Base-by-base conservation (phyloP, 2,797 vertebrate genomes). In the Siniperca undulata region DNA sequence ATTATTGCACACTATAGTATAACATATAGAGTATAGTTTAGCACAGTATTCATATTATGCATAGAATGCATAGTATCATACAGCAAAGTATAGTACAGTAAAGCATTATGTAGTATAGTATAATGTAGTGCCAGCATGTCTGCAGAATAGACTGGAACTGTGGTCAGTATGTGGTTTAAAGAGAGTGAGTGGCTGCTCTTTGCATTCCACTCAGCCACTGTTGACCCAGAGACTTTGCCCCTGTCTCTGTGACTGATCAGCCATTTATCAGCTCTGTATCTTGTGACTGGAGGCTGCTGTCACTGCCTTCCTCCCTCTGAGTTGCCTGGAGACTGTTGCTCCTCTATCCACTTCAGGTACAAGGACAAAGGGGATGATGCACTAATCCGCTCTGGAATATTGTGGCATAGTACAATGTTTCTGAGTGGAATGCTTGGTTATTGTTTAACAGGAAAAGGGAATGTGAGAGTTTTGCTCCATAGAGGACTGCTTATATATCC, bases 191-290 rank as follows among this genome's bases (percentile, higher is more conserved):
- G 22, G 53, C 74, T 74, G 82, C 80, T 91, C 82, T 89, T 85
- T 90, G 86, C 83, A 90, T 92, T 91, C 89, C 91, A 85, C 82
- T 86, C 74, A 88, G 90, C 74, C 74, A 81, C 82, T 85, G 86
- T 83, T 90, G 87, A 92, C 89, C 89, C 76, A 70, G 53, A 92
- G 86, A 93, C 90, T 92, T 92, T 88, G 82, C 83, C 90, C 91
- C 88, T 42, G 72, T 91, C 91, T 89, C 83, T 86, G 84, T 83
- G 90, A 91, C 89, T 84, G 89, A 94, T 94, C 90, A 90, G 89
- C 83, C 88, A 86, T 93, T 92, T 93, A 93, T 94, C 93, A 91
- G 91, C 85, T 81, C 84, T 86, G 85, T 86, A 92, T 94, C 90
- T 92, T 87, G 87, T 89, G 91, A 93, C 91, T 88, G 85, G 68